phyloP scores from a whole-genome alignment of 2,888 invertebrate species.

The Clistopyga incitator region DNA sequence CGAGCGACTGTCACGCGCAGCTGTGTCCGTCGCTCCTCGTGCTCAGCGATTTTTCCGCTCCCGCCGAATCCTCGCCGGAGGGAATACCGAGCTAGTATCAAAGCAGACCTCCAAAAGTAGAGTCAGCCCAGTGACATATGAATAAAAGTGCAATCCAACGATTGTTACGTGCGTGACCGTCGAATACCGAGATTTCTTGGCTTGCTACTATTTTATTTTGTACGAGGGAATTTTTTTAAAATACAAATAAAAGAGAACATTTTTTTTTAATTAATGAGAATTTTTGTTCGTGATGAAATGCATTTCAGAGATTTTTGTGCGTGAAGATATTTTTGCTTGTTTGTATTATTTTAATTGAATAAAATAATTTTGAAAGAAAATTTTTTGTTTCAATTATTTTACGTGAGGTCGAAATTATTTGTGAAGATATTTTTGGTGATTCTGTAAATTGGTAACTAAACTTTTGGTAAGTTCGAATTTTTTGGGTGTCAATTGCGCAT shows the following conservation, averaged over 20 bases:
- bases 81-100: neutral
- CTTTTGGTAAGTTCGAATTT: neutral
- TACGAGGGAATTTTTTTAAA: neutral
- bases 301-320: too few relatives aligned
- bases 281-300: too few relatives aligned
- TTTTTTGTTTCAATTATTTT: too few relatives aligned
- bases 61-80: slow-evolving; percentile 2
- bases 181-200: neutral
- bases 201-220: neutral
- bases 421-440: neutral
- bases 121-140: neutral
- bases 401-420: too few relatives aligned
- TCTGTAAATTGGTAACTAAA: neutral
- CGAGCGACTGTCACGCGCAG: slow-evolving; percentile 6
- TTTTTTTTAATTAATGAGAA: too few relatives aligned
- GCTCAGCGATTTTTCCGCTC: neutral
- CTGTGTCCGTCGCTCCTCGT: slow-evolving; percentile 1
- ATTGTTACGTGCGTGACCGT: neutral
- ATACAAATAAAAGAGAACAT: too few relatives aligned
- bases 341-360: too few relatives aligned
- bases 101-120: neutral
- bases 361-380: too few relatives aligned
- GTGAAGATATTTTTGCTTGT: too few relatives aligned
- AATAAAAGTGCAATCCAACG: neutral
- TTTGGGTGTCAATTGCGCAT: neutral